A percentile compares a stretch with the other conserved stretches of the same genome.
These are phyloP conservation scores for Penelope pileata DNA, from an alignment of 2,113 vertebrate genomes.

Conservation along the genomic window DNA sequence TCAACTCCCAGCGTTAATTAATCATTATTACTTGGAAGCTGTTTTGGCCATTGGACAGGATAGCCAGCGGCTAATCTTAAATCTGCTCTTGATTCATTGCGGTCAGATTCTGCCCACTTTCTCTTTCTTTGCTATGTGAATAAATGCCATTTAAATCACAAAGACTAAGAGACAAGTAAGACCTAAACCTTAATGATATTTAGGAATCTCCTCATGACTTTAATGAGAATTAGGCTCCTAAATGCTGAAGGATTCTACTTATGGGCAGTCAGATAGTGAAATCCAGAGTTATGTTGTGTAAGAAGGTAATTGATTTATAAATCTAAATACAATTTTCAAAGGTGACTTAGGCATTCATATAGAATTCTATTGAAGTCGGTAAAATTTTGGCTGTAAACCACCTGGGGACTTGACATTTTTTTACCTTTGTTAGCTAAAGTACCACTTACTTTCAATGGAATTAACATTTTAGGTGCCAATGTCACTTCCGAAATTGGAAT, in stretches of 20 bases:
- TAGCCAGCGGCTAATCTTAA: neutral
- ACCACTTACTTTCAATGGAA: neutral
- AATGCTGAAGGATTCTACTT: neutral
- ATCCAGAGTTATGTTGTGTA: neutral
- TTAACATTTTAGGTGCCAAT: neutral
- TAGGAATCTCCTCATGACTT: neutral
- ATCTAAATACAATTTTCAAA: neutral
- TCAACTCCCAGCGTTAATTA: conserved; percentile 22
- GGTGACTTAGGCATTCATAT: neutral
- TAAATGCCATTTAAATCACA: conserved; percentile 4
- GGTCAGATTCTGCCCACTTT: neutral
- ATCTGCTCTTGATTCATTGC: neutral
- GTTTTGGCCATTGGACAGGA: neutral
- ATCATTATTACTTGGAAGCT: conserved; percentile 6
- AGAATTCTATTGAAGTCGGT: neutral
- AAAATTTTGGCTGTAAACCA: neutral
- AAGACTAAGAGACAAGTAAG: neutral
- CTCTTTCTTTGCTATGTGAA: neutral
- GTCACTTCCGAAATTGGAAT: neutral
- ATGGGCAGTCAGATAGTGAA: neutral
- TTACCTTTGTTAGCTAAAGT: conserved; percentile 2
- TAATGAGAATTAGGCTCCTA: neutral
- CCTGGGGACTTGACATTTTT: neutral
- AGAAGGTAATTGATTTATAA: neutral
- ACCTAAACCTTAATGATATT: neutral